Conservation (phyloP, 2,888 invertebrate genomes). For the Erpobdella octoculata region DNA sequence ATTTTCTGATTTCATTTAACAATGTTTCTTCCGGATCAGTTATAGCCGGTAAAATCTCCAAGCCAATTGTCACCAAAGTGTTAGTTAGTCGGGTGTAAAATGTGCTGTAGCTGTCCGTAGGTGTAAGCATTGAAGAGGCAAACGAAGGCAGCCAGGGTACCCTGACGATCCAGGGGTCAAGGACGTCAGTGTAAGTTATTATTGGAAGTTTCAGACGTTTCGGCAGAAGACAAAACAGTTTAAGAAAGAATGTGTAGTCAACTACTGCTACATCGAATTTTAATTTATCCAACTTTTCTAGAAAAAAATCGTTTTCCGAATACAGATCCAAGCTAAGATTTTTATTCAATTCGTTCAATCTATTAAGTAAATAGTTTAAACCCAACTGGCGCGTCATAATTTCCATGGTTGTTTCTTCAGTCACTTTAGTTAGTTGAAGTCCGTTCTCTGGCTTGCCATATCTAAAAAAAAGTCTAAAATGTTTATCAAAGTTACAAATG, state of each 20-base stretch:
- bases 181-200: slow-evolving; percentile 22
- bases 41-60: neutral
- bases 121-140: neutral
- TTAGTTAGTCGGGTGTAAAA: slow-evolving; percentile 12
- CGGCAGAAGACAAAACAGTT: slow-evolving; percentile 10
- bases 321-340: no score
- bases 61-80: neutral
- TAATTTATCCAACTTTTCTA: slow-evolving; percentile 6
- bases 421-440: neutral
- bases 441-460: neutral
- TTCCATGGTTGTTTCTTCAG: neutral
- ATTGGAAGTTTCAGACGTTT: slow-evolving; percentile 23
- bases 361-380: no score
- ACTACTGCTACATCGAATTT: slow-evolving; percentile 28
- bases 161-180: slow-evolving; percentile 18
- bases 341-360: no score
- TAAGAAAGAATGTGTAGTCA: slow-evolving; percentile 1
- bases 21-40: slow-evolving; percentile 3
- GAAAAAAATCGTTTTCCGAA: neutral
- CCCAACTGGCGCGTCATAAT: no score
- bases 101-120: neutral
- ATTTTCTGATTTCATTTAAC: slow-evolving; percentile 18
- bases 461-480: neutral
- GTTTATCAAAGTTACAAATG: neutral
- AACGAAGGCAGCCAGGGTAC: slow-evolving; percentile 28